phyloP scores from a whole-genome alignment of 2,797 vertebrate genomes.

The Poecile montanus region DNA sequence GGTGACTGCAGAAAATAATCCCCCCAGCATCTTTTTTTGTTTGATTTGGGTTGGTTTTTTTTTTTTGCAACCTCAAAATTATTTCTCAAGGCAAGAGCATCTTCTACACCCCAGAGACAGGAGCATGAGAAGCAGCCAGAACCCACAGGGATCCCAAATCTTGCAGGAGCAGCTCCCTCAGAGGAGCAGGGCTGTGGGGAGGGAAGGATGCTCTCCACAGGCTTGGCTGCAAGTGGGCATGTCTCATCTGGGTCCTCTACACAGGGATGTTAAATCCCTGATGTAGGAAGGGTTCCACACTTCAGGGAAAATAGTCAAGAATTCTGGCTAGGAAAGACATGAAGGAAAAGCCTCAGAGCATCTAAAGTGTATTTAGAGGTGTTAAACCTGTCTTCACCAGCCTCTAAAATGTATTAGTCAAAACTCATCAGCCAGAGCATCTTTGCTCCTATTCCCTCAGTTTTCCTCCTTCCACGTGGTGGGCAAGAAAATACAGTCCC shows the following conservation, averaged over 20 bases:
- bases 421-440: background rate
- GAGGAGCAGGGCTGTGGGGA: background rate
- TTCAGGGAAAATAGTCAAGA: background rate
- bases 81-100: background rate
- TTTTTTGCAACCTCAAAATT: background rate
- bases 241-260: background rate
- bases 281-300: background rate
- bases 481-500: background rate
- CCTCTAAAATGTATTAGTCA: background rate
- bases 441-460: background rate
- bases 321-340: background rate
- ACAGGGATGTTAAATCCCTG: background rate
- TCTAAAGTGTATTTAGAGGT: background rate
- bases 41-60: background rate
- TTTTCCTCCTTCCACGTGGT: rapidly evolving
- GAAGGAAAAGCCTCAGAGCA: background rate
- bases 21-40: rapidly evolving
- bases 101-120: background rate
- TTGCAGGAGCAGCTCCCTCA: background rate
- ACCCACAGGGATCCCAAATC: background rate
- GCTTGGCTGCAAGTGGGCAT: background rate
- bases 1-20: background rate
- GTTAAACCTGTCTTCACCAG: background rate
- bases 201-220: background rate
- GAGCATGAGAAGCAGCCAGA: background rate